Percentiles rank a stretch among this genome's conserved stretches.
Conservation (phyloP, 2,113 vertebrate species). For the Neomonachus schauinslandi region DNA sequence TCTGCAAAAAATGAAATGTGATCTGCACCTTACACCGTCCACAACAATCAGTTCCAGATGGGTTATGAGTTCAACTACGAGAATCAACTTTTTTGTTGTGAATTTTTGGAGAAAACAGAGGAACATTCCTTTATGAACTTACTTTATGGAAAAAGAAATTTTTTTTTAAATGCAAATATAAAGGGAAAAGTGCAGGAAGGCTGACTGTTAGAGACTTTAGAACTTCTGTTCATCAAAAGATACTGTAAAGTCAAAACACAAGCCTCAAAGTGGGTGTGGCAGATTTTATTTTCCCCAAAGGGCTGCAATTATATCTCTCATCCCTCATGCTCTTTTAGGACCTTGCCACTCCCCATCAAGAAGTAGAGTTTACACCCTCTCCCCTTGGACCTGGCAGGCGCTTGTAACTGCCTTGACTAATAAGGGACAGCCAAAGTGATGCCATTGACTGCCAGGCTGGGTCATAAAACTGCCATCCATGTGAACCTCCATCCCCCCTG, state of each 20-base stretch:
- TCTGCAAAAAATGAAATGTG: background rate
- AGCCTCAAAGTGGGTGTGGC: background rate
- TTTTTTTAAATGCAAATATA: background rate
- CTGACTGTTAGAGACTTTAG: background rate
- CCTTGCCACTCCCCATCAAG: background rate
- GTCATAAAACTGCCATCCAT: background rate
- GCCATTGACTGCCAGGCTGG: background rate
- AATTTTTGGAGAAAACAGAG: background rate
- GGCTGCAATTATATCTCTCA: background rate
- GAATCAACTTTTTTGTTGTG: background rate
- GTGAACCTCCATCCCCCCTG: background rate
- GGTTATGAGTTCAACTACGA: background rate
- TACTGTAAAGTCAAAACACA: background rate
- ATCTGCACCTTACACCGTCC: background rate
- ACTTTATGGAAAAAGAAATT: background rate
- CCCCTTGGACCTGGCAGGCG: background rate
- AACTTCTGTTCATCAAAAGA: background rate
- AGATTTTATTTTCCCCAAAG: background rate
- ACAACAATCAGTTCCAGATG: background rate
- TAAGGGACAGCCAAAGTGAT: no score
- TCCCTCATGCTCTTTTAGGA: background rate
- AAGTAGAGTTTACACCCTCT: background rate
- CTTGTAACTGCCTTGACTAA: background rate
- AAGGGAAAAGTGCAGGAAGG: background rate
- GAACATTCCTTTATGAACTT: conserved; percentile 29